phyloP scores from a whole-genome alignment of 2,113 vertebrate species.

The Scopus umbretta region DNA sequence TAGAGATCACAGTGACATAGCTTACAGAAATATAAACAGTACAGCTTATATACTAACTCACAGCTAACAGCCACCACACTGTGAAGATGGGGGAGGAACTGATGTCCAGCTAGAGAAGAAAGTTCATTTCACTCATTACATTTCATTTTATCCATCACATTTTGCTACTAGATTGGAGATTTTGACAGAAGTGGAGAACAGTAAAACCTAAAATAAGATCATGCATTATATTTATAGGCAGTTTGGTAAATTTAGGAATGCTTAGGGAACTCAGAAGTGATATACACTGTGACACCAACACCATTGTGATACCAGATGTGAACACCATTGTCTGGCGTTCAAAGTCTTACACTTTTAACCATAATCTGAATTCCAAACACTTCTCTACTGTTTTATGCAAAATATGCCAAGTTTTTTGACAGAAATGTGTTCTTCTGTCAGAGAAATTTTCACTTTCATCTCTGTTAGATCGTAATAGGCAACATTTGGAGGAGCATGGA shows the following conservation, averaged over 20 bases:
- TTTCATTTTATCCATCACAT: neutral
- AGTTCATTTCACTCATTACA: neutral
- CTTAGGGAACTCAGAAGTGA: neutral
- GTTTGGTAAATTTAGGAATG: neutral
- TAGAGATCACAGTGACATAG: neutral
- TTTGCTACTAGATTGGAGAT: neutral
- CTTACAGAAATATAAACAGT: neutral
- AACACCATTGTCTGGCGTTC: neutral
- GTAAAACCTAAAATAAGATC: neutral
- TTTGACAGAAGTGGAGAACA: neutral
- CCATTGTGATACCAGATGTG: neutral
- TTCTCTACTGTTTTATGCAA: neutral
- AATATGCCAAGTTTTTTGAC: neutral
- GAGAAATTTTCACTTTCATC: neutral
- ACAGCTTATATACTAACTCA: neutral
- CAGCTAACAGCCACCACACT: neutral
- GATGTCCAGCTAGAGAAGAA: neutral
- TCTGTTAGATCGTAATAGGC: neutral
- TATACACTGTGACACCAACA: neutral
- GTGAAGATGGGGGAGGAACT: neutral
- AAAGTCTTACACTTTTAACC: neutral
- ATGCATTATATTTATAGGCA: neutral
- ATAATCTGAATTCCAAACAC: neutral
- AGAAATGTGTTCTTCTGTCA: neutral
- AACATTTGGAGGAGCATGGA: neutral